phyloP scores from a whole-genome alignment of 1,140 invertebrate genomes.

The Orussus abietinus region DNA sequence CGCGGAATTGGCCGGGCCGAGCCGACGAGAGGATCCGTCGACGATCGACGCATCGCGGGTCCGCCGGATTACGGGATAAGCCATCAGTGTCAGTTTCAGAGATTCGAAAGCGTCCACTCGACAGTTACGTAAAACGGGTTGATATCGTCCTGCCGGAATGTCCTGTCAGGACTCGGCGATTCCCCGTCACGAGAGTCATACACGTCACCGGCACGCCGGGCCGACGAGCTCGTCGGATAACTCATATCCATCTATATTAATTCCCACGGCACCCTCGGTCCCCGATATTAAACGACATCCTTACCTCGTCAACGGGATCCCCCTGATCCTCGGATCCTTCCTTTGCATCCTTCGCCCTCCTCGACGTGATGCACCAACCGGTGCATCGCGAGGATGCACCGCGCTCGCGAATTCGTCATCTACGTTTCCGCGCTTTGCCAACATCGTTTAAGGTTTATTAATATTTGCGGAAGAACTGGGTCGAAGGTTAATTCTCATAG shows the following conservation, averaged over 20 bases:
- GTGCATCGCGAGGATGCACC: too few relatives aligned
- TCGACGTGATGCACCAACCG: too few relatives aligned
- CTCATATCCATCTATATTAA: conserved; percentile 22
- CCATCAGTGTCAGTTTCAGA: conserved; percentile 50
- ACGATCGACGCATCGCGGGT: too few relatives aligned
- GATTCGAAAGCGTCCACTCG: conserved; percentile 40
- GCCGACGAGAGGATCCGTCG: too few relatives aligned
- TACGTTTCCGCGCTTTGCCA: background rate
- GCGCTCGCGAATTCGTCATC: background rate
- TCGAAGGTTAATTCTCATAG: too few relatives aligned
- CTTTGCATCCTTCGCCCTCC: too few relatives aligned
- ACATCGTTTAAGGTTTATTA: background rate
- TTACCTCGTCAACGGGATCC: too few relatives aligned
- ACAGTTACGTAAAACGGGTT: conserved; percentile 47
- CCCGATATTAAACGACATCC: conserved; percentile 17
- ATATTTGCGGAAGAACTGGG: too few relatives aligned
- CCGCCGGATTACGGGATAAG: too few relatives aligned
- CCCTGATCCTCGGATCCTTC: too few relatives aligned
- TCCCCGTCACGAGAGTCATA: conserved; percentile 44
- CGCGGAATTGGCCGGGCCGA: too few relatives aligned
- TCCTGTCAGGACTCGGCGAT: conserved; percentile 39
- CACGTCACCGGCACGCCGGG: conserved; percentile 44
- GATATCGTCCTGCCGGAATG: conserved; percentile 40
- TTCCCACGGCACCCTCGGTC: conserved; percentile 10
- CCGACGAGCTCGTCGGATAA: conserved; percentile 16